These are phyloP conservation scores for Suricata suricatta DNA, from an alignment of 2,113 vertebrate species.

Conservation along the genomic window DNA sequence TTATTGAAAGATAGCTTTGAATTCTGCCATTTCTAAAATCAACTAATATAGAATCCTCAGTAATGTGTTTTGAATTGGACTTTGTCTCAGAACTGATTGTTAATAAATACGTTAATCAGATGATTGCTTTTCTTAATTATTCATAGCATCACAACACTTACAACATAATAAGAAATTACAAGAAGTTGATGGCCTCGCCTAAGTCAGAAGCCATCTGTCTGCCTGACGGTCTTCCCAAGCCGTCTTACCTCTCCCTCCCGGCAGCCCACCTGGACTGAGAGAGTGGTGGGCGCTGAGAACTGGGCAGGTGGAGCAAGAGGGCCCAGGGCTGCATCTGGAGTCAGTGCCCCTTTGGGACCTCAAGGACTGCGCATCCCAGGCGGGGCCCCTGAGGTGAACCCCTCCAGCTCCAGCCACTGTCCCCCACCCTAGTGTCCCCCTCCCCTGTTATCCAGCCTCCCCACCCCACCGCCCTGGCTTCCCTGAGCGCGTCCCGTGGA, in stretches of 20 bases:
- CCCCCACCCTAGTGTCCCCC: background rate
- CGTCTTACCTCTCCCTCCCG: background rate
- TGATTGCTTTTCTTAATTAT: background rate
- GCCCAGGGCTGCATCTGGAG: background rate
- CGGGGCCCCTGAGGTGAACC: background rate
- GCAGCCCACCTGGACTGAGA: background rate
- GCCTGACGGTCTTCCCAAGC: background rate
- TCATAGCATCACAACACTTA: background rate
- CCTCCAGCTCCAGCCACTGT: background rate
- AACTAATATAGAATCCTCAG: background rate
- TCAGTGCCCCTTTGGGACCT: background rate
- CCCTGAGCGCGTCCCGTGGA: background rate
- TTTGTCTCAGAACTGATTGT: slow-evolving; percentile 58
- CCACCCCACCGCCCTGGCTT: background rate
- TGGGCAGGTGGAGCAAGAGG: background rate
- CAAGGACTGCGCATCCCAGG: background rate
- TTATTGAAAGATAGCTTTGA: background rate
- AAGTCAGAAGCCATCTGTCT: background rate
- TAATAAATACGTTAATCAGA: slow-evolving; percentile 52
- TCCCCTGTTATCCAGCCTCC: background rate
- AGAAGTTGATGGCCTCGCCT: background rate
- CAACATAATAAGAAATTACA: background rate
- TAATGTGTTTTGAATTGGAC: slow-evolving; percentile 31
- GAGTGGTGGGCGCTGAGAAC: background rate
- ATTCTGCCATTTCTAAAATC: slow-evolving; percentile 39